These are phyloP conservation scores for Drosophila paranaensis DNA, from an alignment of 2,888 invertebrate genomes.

Conservation along the genomic window DNA sequence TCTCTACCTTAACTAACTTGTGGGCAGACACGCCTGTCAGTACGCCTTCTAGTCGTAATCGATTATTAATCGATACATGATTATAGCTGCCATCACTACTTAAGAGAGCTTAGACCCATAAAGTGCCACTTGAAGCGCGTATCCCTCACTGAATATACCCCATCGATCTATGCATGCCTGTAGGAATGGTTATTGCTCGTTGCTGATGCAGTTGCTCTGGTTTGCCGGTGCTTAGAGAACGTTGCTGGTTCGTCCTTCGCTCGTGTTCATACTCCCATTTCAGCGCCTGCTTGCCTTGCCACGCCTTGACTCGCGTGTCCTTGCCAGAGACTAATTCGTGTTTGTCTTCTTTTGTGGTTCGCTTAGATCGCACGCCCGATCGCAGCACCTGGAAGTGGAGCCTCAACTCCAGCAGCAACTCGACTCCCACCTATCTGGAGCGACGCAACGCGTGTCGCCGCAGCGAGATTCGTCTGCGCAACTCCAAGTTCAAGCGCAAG, in stretches of 20 bases:
- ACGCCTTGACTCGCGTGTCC: not conserved
- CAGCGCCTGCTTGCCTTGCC: slow-evolving; percentile 32
- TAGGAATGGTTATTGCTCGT: not conserved
- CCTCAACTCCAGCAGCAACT: slow-evolving; percentile 87
- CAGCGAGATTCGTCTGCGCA: slow-evolving; percentile 85
- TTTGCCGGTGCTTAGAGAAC: slow-evolving; percentile 53
- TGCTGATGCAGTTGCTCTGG: slow-evolving; percentile 19
- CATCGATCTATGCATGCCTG: slow-evolving; percentile 20
- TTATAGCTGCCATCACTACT: no score
- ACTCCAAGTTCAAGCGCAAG: slow-evolving; percentile 84
- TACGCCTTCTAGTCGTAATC: no score
- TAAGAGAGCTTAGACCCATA: no score
- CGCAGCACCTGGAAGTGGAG: slow-evolving; percentile 85
- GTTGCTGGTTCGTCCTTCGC: slow-evolving; percentile 38
- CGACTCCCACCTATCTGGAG: slow-evolving; percentile 96
- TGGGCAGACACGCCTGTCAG: no score
- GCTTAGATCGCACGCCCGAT: slow-evolving; percentile 84
- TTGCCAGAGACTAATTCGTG: slow-evolving; percentile 11
- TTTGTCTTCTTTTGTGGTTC: not conserved
- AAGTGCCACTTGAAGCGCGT: slow-evolving; percentile 3
- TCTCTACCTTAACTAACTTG: no score
- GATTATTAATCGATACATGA: no score
- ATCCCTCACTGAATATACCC: not conserved
- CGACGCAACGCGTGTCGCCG: slow-evolving; percentile 91
- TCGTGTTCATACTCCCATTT: slow-evolving; percentile 18